Conservation (phyloP, 2,113 vertebrate species). For the Bambusicola thoracicus region DNA sequence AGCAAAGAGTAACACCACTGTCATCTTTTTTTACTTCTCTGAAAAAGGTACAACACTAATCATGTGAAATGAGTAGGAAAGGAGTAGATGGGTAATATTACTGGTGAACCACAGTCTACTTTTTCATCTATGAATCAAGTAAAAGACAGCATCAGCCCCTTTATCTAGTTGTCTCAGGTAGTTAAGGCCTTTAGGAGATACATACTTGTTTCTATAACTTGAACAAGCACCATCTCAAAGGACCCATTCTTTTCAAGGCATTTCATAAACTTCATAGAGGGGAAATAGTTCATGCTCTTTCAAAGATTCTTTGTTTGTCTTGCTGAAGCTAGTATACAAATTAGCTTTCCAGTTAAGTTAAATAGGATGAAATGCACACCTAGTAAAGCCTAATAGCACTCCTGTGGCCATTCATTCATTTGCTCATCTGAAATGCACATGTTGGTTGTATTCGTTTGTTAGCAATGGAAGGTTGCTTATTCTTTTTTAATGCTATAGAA, state of each 20-base stretch:
- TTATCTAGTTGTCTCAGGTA: neutral
- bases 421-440: neutral
- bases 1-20: neutral
- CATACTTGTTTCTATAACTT: neutral
- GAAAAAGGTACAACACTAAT: neutral
- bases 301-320: neutral
- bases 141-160: neutral
- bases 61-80: neutral
- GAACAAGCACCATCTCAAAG: neutral
- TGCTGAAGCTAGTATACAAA: neutral
- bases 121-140: neutral
- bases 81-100: neutral
- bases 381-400: neutral
- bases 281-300: neutral
- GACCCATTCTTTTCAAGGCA: neutral
- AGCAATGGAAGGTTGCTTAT: neutral
- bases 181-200: neutral
- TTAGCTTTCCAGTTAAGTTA: neutral
- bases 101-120: too few relatives aligned
- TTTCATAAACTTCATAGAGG: neutral
- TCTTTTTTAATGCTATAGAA: neutral
- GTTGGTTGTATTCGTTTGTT: neutral
- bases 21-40: neutral
- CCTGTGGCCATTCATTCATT: neutral
- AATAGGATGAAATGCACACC: neutral